Conservation (phyloP, 2,888 invertebrate species). For the Oxytorus armatus region DNA sequence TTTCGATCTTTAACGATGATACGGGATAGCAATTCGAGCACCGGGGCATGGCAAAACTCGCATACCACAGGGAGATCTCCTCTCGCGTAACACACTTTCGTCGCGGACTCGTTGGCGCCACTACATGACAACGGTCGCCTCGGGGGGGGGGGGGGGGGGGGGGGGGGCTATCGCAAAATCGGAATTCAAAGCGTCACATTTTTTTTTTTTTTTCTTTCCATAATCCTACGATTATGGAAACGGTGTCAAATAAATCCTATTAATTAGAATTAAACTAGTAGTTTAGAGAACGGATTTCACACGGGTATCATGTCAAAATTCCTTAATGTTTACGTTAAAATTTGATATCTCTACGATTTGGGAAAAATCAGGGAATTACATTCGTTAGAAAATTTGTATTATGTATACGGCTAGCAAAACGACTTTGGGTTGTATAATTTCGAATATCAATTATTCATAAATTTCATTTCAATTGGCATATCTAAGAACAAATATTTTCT, state of each 20-base stretch:
- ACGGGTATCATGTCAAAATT: background rate
- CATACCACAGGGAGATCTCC: constrained; percentile 19
- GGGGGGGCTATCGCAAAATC: constrained; percentile 13
- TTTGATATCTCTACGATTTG: too few relatives aligned
- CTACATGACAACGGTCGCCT: constrained; percentile 27
- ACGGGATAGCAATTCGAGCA: constrained; percentile 40
- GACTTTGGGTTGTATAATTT: too few relatives aligned
- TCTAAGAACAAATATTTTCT: too few relatives aligned
- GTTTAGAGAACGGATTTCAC: background rate
- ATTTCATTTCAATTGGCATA: too few relatives aligned
- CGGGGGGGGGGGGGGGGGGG: too few relatives aligned
- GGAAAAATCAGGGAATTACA: too few relatives aligned
- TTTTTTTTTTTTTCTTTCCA: background rate
- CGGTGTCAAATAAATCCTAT: background rate
- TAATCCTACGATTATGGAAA: constrained; percentile 26
- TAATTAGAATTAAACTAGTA: background rate
- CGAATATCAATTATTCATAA: too few relatives aligned
- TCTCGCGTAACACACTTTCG: constrained; percentile 55
- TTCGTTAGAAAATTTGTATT: too few relatives aligned
- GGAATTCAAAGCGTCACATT: background rate
- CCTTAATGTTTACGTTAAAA: background rate
- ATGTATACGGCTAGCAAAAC: too few relatives aligned
- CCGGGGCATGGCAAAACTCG: constrained; percentile 24
- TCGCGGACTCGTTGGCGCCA: constrained; percentile 59
- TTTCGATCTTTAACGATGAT: constrained; percentile 43